Base-by-base conservation (phyloP, 2,888 invertebrate species). In the Tinea semifulvella region DNA sequence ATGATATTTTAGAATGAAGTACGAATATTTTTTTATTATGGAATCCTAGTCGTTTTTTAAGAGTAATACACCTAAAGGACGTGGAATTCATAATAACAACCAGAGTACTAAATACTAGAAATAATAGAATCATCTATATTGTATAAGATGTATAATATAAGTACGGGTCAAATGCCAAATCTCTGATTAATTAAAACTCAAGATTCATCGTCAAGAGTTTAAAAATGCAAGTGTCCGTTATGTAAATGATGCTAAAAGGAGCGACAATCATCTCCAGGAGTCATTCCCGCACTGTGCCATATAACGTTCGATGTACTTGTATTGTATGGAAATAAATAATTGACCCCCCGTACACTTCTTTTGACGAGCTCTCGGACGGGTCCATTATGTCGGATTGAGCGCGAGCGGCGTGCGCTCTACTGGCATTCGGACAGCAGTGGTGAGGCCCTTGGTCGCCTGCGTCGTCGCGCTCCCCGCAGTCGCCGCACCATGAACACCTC, bases 291-390 rank as follows among this genome's bases (percentile, higher is more conserved):
- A 28, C 42, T 18, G 17, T 42, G 42, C n/a, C n/a, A n/a, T n/a
- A n/a, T 26, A 66, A 58, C 58, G 61, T 54, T 61, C 72, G 68
- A 70, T 75, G 74, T 73, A 64, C 68, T 65, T 63, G 67, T 70
- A 77, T 76, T 77, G 75, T 77, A 76, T 74, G 69, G 68, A 68
- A 76, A 72, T 77, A 74, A 67, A 69, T 77, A 79, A 79, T 77
- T 77, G 79, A 67, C 60, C 63, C 57, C 62, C 13, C 63, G 70
- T 76, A 76, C 77, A 77, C 76, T 76, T 72, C 79, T 77, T 75
- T 79, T 74, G 75, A 77, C 70, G 70, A 72, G 72, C 67, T 70
- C 71, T 68, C 69, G 64, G 75, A 57, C 48, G 67, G 68, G 68
- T 67, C 70, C 70, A 79, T 77, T 76, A 77, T 77, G 74, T 64